Percentiles rank a stretch among this genome's conserved stretches.
Conservation (phyloP, 2,888 invertebrate species). For the Oligia latruncula region DNA sequence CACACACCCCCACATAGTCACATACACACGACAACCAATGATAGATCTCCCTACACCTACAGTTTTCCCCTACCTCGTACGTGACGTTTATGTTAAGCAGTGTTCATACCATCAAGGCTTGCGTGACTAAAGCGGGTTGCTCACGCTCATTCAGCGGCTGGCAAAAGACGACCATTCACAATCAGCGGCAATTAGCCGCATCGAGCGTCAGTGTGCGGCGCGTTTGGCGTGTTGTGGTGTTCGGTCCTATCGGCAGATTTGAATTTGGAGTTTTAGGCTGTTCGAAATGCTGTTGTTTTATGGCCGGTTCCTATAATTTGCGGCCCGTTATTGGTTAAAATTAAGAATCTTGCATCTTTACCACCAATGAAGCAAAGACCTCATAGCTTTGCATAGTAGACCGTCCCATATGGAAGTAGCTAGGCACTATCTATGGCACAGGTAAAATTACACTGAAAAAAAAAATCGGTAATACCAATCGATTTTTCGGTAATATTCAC, state of each 20-base stretch:
- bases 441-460: no score
- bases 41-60: constrained; percentile 26
- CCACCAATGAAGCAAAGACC: no score
- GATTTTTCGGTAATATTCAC: no score
- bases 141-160: constrained; percentile 58
- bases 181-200: constrained; percentile 64
- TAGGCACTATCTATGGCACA: no score
- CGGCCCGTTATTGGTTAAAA: no score
- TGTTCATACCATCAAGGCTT: constrained; percentile 49
- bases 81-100: constrained; percentile 54
- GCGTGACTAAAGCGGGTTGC: constrained; percentile 52
- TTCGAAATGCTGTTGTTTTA: background rate
- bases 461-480: no score
- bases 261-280: constrained; percentile 18
- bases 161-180: constrained; percentile 67
- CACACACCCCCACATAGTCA: background rate
- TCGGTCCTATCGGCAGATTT: constrained; percentile 36
- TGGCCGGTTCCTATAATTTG: no score
- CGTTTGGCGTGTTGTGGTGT: constrained; percentile 39
- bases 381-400: no score
- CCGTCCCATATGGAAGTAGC: no score
- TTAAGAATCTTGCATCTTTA: no score
- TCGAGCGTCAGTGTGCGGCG: constrained; percentile 46
- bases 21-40: background rate
- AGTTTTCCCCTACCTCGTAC: constrained; percentile 16